phyloP scores from a whole-genome alignment of 2,113 vertebrate species.

The Fulica atra region DNA sequence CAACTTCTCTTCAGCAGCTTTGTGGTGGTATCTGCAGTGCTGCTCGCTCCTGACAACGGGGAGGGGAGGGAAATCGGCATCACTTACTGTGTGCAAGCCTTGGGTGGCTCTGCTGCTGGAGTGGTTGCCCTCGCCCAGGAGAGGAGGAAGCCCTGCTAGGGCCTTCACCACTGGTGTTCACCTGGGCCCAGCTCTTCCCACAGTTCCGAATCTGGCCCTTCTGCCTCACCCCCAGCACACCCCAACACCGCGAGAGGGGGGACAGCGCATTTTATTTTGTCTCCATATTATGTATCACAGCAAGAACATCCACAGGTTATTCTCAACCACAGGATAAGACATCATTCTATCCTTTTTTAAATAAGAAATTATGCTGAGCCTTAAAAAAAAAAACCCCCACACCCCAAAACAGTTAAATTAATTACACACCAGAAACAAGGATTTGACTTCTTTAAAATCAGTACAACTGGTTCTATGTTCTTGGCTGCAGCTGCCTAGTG shows the following conservation, averaged over 20 bases:
- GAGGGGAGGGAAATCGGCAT: too few relatives aligned
- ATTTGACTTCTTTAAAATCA: background rate
- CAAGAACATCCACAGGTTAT: background rate
- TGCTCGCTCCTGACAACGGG: background rate
- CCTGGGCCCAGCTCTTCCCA: rapidly evolving
- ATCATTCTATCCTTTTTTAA: background rate
- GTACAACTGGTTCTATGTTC: background rate
- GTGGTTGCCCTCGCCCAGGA: too few relatives aligned
- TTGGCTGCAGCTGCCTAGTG: too few relatives aligned
- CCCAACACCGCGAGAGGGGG: rapidly evolving
- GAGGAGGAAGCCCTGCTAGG: rapidly evolving
- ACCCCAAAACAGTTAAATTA: background rate
- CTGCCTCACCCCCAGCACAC: background rate
- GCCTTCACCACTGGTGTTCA: too few relatives aligned
- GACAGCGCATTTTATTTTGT: constrained; percentile 10
- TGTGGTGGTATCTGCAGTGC: too few relatives aligned
- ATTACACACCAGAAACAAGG: background rate
- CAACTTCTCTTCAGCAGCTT: background rate
- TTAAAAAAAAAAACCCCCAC: background rate
- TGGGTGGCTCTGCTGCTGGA: too few relatives aligned
- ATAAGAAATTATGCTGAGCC: background rate
- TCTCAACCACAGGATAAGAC: background rate
- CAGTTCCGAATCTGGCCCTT: rapidly evolving
- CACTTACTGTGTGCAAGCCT: too few relatives aligned
- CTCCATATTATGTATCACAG: background rate